Evolutionary conservation across 1,140 invertebrate species (phyloP).

Genomic region (Solenopsis fugax): DNA sequence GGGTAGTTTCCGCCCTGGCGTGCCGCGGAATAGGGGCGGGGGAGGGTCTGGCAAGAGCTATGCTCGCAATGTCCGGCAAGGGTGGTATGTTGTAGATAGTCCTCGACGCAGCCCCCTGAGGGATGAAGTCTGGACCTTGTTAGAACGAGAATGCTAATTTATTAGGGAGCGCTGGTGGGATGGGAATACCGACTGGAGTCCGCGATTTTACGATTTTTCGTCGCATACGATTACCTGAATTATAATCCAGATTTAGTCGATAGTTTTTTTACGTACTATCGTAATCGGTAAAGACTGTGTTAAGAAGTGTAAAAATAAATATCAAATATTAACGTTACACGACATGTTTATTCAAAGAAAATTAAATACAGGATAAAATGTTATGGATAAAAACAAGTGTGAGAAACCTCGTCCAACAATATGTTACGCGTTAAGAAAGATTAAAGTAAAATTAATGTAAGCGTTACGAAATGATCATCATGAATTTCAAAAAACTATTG

Average conservation of each 20-base stretch:
- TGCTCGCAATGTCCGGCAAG: slow-evolving; percentile 86
- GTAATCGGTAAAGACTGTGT: background rate
- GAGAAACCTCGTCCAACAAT: background rate
- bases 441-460: slow-evolving; percentile 10
- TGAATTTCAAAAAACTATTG: background rate
- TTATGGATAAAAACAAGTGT: background rate
- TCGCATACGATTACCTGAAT: slow-evolving; percentile 10
- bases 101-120: slow-evolving; percentile 79
- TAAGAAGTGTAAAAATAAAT: background rate
- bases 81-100: slow-evolving; percentile 85
- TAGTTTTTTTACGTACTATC: background rate
- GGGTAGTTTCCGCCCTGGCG: slow-evolving; percentile 82
- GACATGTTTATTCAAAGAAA: background rate
- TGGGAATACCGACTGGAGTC: slow-evolving; percentile 62
- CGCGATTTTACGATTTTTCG: slow-evolving; percentile 78
- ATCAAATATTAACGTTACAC: background rate
- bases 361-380: background rate
- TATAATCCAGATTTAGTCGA: slow-evolving; percentile 2
- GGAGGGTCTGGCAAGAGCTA: slow-evolving; percentile 83
- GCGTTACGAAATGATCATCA: background rate
- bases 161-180: slow-evolving; percentile 80
- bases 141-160: slow-evolving; percentile 87
- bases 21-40: slow-evolving; percentile 79
- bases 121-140: slow-evolving; percentile 85
- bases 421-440: background rate